Evolutionary conservation across 2,113 vertebrate genomes (phyloP), one percentile per base, ranked within the genome.

Genomic region (Heterochromis multidens): DNA sequence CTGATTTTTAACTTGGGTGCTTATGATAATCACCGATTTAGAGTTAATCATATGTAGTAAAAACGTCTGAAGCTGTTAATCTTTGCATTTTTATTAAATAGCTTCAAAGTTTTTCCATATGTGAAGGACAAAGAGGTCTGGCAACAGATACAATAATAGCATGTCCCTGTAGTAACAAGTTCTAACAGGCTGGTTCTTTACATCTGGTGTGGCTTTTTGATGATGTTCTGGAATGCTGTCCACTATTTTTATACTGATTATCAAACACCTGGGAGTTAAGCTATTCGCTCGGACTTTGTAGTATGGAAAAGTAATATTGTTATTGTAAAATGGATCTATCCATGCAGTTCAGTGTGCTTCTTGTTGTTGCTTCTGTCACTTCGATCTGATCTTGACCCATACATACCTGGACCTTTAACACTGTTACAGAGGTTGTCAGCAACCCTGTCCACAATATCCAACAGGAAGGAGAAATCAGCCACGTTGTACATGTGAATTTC

Each of bases 351-450:
- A n/a, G 27, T 27, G 14, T 27, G 10, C 9, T 31, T 25, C 19
- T 56, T 21, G 5, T 29, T 37, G 2, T 40, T 37, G 2, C 40
- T 57, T 62, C 6, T 17, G 46, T 40, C 3, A 23, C 10, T 40
- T 77, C 63, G 16, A 37, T 31, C 8, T 43, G 35, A 13, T 63
- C 58, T 57, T n/a, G 80, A 67, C 17, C 80, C 61, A 56, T 46
- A 70, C 23, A n/a, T 93, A 99, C 98, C 98, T 97, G 97, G 95
- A 46, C 98, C 98, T 90, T 98, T 99, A 72, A 99, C 99, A 40
- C 99, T 99, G 92, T 99, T 99, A 88, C 99, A 99, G 61, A 99
- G 95, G 94, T 99, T 99, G 0, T 93, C 95, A 29, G 97, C 97
- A 7, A 99, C 96, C 11, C 95, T 95, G 65, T 98, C 98, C 85